Base-by-base conservation (phyloP, 2,888 invertebrate genomes). In the Protonemura montana region DNA sequence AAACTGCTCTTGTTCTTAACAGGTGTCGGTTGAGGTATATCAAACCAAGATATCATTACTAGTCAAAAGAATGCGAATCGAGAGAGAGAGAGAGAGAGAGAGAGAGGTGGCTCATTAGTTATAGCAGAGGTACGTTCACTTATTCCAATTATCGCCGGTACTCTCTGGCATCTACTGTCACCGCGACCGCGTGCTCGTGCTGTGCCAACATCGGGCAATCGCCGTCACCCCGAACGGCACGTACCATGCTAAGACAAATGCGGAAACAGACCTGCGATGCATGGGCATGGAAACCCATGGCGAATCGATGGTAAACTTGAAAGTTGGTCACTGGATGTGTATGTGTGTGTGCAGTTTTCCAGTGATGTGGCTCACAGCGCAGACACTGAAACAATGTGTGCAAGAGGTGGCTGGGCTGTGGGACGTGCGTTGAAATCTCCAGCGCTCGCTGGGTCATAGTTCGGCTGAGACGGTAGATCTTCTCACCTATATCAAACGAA, bases 1-100 rank as follows among this genome's bases (percentile, higher is more conserved):
- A 59, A 59, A 59, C 59, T 59, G 59, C 59, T 59, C 59, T 59
- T 59, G 59, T 59, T 59, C 59, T 59, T 59, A 59, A 59, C 59
- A 59, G 59, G 59, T 59, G 59, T 59, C 59, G 59, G 59, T 21
- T 13, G 13, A 59, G 35, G 35, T 35, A 35, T 35, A 59, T 59
- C 21, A 59, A 59, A 59, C 16, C 59, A 21, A 59, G 59, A 59
- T 21, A 59, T 59, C 59, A 59, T 59, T 59, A 59, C 3, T 5
- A 13, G 59, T 21, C 1, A 21, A 21, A 59, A 59, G 59, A 59
- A 59, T 59, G 59, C 59, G 59, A 59, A 59, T 59, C 59, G 13
- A 21, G 13, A 59, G 13, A 59, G 59, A 59, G n/a, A n/a, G 13
- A 21, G 13, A 59, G 13, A 59, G 59, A 59, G 13, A 21, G 13